These are phyloP conservation scores for Bombylius major DNA, from an alignment of 2,888 invertebrate genomes.

Conservation along the genomic window DNA sequence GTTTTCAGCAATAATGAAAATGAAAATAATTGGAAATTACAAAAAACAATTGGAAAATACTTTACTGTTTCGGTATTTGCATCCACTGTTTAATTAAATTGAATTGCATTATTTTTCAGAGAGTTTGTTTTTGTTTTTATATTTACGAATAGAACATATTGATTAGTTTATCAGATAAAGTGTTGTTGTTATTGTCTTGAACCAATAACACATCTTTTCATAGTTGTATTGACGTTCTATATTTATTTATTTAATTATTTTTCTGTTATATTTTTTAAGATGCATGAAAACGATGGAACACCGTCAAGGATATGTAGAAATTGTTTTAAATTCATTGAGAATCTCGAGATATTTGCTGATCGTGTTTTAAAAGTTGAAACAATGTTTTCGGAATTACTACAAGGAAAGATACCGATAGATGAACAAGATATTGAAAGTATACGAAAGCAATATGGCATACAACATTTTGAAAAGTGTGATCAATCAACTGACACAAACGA, in stretches of 20 bases:
- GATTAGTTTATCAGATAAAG: no score
- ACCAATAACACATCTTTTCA: no score
- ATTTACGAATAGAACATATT: not conserved
- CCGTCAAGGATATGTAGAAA: not conserved
- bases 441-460: no score
- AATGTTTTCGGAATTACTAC: not conserved
- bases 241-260: not conserved
- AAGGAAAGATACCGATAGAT: no score
- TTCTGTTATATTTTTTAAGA: not conserved
- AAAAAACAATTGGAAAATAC: not conserved
- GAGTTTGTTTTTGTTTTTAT: not conserved
- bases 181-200: no score
- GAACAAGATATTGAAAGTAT: no score
- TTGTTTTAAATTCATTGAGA: not conserved
- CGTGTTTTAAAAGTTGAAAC: not conserved
- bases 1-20: slow-evolving; percentile 1
- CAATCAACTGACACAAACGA: not conserved
- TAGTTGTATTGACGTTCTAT: not conserved
- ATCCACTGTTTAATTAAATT: not conserved
- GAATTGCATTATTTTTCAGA: not conserved
- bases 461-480: not conserved
- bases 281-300: not conserved
- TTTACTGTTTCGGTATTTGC: not conserved
- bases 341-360: not conserved
- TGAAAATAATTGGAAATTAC: not conserved